Evolutionary conservation across 1,140 invertebrate genomes (phyloP).

Genomic region (Megalopta genalis): DNA sequence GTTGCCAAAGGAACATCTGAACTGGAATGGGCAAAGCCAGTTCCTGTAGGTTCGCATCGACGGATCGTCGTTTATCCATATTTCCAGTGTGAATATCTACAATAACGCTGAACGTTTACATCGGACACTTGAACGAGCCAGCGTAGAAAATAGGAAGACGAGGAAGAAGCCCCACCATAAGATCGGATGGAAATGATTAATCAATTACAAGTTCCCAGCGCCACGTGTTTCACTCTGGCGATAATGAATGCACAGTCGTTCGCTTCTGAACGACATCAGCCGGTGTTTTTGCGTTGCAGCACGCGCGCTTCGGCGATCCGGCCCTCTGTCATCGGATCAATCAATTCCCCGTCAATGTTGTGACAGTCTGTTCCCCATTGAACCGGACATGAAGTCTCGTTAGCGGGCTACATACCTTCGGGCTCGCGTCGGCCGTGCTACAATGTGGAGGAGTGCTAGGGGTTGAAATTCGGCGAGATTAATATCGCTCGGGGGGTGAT

Average conservation of each 20-base stretch:
- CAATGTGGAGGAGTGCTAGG: too few species aligned
- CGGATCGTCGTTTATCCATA: slow-evolving; percentile 75
- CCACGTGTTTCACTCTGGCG: slow-evolving; percentile 55
- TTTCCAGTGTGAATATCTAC: slow-evolving; percentile 26
- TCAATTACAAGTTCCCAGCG: not conserved
- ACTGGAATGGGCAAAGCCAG: slow-evolving; percentile 96
- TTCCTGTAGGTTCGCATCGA: slow-evolving; percentile 82
- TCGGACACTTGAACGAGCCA: not conserved
- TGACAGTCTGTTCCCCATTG: too few species aligned
- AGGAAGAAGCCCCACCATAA: not conserved
- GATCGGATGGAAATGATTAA: not conserved
- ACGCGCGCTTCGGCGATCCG: not conserved
- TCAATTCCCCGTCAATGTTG: slow-evolving; percentile 4
- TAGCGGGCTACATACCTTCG: not conserved
- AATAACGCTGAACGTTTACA: slow-evolving; percentile 10
- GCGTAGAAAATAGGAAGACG: not conserved
- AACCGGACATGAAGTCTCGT: not conserved
- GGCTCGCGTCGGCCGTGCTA: not conserved
- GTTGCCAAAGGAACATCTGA: slow-evolving; percentile 98
- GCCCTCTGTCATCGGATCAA: slow-evolving; percentile 8
- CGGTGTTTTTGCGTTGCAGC: slow-evolving; percentile 1
- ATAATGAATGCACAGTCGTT: not conserved
- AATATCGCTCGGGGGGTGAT: not conserved
- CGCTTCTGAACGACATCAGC: slow-evolving; percentile 19
- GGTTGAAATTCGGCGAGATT: not conserved